A percentile compares a stretch with the other conserved stretches of the same genome.
Evolutionary conservation across 2,797 vertebrate species (phyloP).

Genomic region (Pangasius macronema): DNA sequence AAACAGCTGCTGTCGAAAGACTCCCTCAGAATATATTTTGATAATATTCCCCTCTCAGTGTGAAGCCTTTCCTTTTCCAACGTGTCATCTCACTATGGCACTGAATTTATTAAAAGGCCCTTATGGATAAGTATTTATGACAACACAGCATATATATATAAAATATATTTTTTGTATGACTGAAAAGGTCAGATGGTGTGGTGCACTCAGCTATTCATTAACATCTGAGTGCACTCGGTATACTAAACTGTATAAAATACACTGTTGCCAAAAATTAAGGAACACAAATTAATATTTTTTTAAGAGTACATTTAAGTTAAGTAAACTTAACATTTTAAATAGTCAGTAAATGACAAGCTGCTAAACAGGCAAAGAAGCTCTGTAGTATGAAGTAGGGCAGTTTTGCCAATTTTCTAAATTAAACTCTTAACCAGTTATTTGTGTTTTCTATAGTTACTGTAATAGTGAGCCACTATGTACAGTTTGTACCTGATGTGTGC

Average conservation of each 20-base stretch:
- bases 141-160: constrained; percentile 22
- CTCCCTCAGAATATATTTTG: constrained; percentile 4
- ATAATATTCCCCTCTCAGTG: constrained; percentile 20
- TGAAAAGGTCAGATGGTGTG: constrained; percentile 25
- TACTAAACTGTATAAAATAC: constrained; percentile 22
- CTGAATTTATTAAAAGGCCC: constrained; percentile 18
- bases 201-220: background rate
- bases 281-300: constrained; percentile 27
- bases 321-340: constrained; percentile 11
- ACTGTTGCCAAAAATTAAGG: constrained; percentile 28
- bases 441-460: constrained; percentile 8
- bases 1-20: constrained; percentile 18
- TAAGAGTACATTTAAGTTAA: constrained; percentile 7
- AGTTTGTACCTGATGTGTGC: constrained; percentile 25
- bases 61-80: constrained; percentile 17
- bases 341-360: constrained; percentile 36
- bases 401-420: background rate
- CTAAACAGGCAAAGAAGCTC: constrained; percentile 60
- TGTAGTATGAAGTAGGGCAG: constrained; percentile 34
- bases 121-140: constrained; percentile 9
- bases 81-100: constrained; percentile 7
- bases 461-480: constrained; percentile 50
- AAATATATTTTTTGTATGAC: constrained; percentile 44
- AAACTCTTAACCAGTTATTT: constrained; percentile 1
- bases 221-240: constrained; percentile 11